These are phyloP conservation scores for Nothobranchius kuhntae DNA, from an alignment of 2,113 vertebrate species.

Conservation along the genomic window DNA sequence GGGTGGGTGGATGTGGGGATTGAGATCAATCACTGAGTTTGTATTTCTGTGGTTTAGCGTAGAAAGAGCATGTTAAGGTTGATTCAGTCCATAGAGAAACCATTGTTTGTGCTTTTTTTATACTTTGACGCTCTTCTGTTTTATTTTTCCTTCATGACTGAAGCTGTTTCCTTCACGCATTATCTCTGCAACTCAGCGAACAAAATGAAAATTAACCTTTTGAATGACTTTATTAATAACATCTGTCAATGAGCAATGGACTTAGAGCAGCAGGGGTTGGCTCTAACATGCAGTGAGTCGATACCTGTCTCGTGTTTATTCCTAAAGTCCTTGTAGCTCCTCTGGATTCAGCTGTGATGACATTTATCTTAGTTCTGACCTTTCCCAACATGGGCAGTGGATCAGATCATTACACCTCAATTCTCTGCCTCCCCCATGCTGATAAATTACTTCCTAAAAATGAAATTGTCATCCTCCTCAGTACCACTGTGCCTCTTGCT, in stretches of 20 bases:
- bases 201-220: slow-evolving; percentile 40
- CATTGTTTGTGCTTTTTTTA: slow-evolving; percentile 61
- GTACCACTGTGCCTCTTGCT: slow-evolving; percentile 25
- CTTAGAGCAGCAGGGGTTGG: slow-evolving; percentile 14
- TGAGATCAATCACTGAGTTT: slow-evolving; percentile 60
- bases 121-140: slow-evolving; percentile 18
- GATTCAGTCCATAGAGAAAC: slow-evolving; percentile 63
- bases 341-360: slow-evolving; percentile 50
- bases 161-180: slow-evolving; percentile 23
- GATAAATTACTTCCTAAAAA: slow-evolving; percentile 63
- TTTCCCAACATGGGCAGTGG: slow-evolving; percentile 57
- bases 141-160: slow-evolving; percentile 17
- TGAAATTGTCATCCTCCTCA: slow-evolving; percentile 56
- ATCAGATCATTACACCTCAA: slow-evolving; percentile 69
- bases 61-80: slow-evolving; percentile 63
- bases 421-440: slow-evolving; percentile 40
- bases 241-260: slow-evolving; percentile 37
- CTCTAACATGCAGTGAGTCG: slow-evolving; percentile 25
- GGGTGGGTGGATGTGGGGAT: slow-evolving; percentile 36
- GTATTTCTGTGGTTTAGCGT: slow-evolving; percentile 66
- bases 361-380: slow-evolving; percentile 73
- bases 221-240: slow-evolving; percentile 43
- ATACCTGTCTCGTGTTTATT: slow-evolving; percentile 64
- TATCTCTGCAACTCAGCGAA: slow-evolving; percentile 15
- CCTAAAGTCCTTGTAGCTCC: slow-evolving; percentile 46